Base-by-base conservation (phyloP, 2,797 vertebrate genomes). In the Petrocephalus sullivani region DNA sequence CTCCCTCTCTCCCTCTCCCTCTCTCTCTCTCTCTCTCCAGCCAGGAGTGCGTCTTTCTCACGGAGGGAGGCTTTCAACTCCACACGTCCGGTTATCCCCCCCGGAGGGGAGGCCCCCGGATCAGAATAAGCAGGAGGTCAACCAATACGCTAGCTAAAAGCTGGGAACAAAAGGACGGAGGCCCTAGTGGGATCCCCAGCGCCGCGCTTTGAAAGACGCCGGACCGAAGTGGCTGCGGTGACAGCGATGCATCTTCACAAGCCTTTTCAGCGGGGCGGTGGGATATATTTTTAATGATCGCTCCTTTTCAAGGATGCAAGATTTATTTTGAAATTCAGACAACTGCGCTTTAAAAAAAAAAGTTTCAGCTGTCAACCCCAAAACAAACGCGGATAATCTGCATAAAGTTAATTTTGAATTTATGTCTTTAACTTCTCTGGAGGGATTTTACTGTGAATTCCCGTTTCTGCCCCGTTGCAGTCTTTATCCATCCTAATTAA, bases 401-500 rank as follows among this genome's bases (percentile, higher is more conserved):
- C 58, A 87, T 67, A 87, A 87, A 87, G 58, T 87, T 87, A 87
- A 64, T 87, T 67, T 64, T 87, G 28, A 64, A 87, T 87, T 46
- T 87, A 67, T 87, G 37, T 87, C 58, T 87, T 87, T 64, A 64
- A 57, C 60, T 67, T 87, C 41, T 87, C 60, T 49, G 58, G 41
- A 64, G 86, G 41, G 58, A 46, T 87, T 64, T 64, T 23, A 67
- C 86, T 67, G 41, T 51, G 37, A 87, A 64, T 87, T 87, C 86
- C 58, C n/a, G 60, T 87, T 87, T 87, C 58, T 87, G 86, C 86
- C 86, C 86, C 86, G 51, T 87, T 87, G 60, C 60, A 41, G 21
- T 67, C 86, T 87, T 87, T 87, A 87, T 61, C 86, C 86, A 67
- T 41, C 60, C 86, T 87, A 87, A 87, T 87, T 87, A 87, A 64